Conservation (phyloP, 2,797 vertebrate genomes). For the Pangasius djambal region DNA sequence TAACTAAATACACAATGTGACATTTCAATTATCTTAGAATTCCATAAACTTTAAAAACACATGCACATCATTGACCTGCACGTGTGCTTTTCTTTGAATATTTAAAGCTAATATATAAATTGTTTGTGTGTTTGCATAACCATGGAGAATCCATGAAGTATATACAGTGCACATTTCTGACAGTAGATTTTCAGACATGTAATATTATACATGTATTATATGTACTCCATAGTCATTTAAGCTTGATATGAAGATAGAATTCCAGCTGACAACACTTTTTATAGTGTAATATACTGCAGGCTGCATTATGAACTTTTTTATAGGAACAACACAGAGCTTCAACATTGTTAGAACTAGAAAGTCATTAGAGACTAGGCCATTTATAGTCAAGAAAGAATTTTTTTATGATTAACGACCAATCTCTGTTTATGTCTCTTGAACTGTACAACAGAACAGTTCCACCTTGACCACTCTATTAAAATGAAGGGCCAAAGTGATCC, state of each 20-base stretch:
- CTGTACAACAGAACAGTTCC: constrained; percentile 76
- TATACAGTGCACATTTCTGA: background rate
- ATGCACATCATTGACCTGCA: background rate
- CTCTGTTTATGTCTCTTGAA: constrained; percentile 72
- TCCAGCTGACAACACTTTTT: background rate
- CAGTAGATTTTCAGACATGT: background rate
- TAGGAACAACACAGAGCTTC: constrained; percentile 23
- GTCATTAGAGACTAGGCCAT: constrained; percentile 58
- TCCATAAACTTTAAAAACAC: background rate
- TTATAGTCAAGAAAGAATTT: constrained; percentile 48
- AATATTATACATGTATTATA: background rate
- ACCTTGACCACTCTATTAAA: constrained; percentile 90
- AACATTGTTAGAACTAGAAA: constrained; percentile 64
- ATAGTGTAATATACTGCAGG: background rate
- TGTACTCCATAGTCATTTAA: background rate
- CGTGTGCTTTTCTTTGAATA: background rate
- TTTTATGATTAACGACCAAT: constrained; percentile 73
- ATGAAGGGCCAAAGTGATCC: constrained; percentile 90
- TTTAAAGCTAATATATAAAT: background rate
- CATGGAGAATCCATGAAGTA: background rate
- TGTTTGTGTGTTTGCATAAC: too few relatives aligned
- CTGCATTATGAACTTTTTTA: background rate
- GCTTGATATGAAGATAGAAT: background rate
- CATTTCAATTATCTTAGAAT: background rate
- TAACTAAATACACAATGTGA: background rate